Percentiles rank a stretch among this genome's conserved stretches.
These are phyloP conservation scores for Stenodema calcarata DNA, from an alignment of 2,888 invertebrate species.

Conservation along the genomic window DNA sequence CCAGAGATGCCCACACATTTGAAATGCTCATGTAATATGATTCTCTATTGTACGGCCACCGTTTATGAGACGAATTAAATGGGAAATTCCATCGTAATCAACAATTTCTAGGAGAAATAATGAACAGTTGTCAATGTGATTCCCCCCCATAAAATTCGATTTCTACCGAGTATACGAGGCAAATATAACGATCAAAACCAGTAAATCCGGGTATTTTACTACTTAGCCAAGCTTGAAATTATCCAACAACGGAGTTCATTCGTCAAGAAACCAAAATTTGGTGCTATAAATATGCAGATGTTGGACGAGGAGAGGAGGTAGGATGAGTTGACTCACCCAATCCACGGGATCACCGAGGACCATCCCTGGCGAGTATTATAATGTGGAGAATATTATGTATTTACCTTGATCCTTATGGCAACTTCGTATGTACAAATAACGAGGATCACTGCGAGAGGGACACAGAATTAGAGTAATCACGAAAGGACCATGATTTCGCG, in stretches of 20 bases:
- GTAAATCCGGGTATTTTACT: background rate
- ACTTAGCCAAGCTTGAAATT: background rate
- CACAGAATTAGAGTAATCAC: background rate
- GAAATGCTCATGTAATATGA: no score
- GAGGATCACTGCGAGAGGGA: background rate
- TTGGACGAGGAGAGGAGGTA: background rate
- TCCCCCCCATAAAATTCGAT: background rate
- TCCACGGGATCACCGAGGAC: background rate
- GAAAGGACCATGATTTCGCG: background rate
- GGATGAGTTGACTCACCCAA: conserved; percentile 15
- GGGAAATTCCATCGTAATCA: no score
- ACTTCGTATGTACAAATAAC: background rate
- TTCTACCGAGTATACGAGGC: background rate
- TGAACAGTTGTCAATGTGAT: no score
- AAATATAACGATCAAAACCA: no score
- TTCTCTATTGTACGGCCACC: no score
- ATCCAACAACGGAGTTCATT: background rate
- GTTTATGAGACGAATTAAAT: no score
- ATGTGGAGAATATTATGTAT: background rate
- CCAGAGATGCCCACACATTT: no score
- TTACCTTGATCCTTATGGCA: background rate
- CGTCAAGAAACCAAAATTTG: background rate
- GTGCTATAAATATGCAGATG: conserved; percentile 41
- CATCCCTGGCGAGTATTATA: background rate
- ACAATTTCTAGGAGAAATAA: no score